These are phyloP conservation scores for Cossypha niveicapilla DNA, from an alignment of 2,797 vertebrate species.

Conservation along the genomic window DNA sequence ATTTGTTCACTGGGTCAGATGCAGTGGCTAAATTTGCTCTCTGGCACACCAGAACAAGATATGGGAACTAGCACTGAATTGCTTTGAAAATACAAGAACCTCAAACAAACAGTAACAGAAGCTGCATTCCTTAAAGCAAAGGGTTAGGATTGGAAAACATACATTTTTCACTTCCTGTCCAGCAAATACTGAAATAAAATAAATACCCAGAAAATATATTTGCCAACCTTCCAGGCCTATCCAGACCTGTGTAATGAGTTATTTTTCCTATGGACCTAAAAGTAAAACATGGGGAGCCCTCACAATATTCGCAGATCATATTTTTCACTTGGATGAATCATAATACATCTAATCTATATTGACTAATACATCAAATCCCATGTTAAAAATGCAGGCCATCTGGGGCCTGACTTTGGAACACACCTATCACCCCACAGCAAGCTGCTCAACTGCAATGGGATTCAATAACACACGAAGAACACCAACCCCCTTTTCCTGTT, in stretches of 20 bases:
- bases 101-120: not conserved
- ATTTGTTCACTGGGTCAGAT: not conserved
- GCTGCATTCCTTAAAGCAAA: not conserved
- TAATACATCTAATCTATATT: too few species aligned
- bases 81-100: not conserved
- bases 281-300: not conserved
- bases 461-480: not conserved
- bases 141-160: not conserved
- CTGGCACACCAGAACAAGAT: not conserved
- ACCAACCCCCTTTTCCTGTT: not conserved
- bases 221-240: not conserved
- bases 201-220: accelerated
- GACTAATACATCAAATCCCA: not conserved
- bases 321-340: not conserved
- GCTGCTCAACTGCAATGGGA: not conserved
- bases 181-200: not conserved
- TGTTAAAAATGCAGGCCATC: not conserved
- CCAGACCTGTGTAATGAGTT: not conserved
- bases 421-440: not conserved
- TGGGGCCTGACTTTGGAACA: not conserved
- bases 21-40: not conserved
- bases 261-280: not conserved
- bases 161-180: not conserved
- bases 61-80: not conserved
- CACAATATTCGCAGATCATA: accelerated